These are phyloP conservation scores for Anorthoa munda DNA, from an alignment of 2,888 invertebrate genomes.

Conservation along the genomic window DNA sequence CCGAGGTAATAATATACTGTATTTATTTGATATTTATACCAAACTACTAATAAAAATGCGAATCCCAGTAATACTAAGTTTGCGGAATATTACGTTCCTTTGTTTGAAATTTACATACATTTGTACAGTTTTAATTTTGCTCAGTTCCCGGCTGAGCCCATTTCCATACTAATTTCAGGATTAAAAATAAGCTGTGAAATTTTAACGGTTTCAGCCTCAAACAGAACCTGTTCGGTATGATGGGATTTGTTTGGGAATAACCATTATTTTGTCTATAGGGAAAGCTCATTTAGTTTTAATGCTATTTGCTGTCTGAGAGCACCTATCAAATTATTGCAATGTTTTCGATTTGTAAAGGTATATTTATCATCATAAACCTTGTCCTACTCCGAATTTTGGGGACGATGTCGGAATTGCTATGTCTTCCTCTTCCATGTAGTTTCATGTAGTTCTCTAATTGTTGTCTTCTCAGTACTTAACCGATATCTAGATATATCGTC, in stretches of 20 bases:
- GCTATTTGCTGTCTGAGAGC: neutral
- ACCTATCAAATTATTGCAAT: neutral
- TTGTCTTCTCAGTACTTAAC: too few relatives aligned
- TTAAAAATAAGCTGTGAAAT: conserved; percentile 53
- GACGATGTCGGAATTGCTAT: too few relatives aligned
- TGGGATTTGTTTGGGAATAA: conserved; percentile 15
- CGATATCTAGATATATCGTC: too few relatives aligned
- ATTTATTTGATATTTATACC: conserved; percentile 45
- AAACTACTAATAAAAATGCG: conserved; percentile 45
- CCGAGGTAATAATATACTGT: conserved; percentile 6
- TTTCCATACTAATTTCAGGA: conserved; percentile 57
- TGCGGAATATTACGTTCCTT: conserved; percentile 47
- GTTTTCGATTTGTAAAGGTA: too few relatives aligned
- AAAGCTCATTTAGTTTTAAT: neutral
- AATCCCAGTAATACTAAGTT: conserved; percentile 43
- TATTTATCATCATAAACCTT: too few relatives aligned
- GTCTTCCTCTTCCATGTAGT: too few relatives aligned
- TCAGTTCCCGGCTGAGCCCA: conserved; percentile 43
- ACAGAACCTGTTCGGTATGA: conserved; percentile 1
- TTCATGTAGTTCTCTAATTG: too few relatives aligned
- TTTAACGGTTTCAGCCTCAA: conserved; percentile 32
- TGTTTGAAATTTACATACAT: conserved; percentile 60
- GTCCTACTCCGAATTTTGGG: too few relatives aligned
- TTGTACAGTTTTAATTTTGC: conserved; percentile 56
- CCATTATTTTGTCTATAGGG: neutral